Evolutionary conservation across 2,888 invertebrate genomes (phyloP), one percentile per base, ranked within the genome.

Genomic region (Archips crataeganus): DNA sequence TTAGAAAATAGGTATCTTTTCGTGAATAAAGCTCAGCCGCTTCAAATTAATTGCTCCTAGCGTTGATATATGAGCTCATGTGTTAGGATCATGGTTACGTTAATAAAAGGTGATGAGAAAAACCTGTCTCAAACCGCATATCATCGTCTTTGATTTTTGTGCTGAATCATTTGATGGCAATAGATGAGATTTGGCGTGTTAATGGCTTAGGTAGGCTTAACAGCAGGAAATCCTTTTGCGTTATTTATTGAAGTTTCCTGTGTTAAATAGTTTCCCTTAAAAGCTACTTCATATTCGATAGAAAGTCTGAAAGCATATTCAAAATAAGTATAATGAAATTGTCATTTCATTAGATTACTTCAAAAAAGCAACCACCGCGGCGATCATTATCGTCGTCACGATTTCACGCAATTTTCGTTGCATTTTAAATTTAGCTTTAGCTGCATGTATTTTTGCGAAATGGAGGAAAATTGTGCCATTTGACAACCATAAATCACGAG

Each of bases 81-180:
- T 57, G 57, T 32, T 32, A 57, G 57, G 57, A 57, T 39, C 39
- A 39, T 5, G 39, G 39, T 39, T 54, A 54, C 54, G 6, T 57
- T 57, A 57, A 57, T 57, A 32, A 11, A 32, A 23, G 57, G 57
- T 57, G 57, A 57, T 57, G 32, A 32, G 57, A 57, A 57, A 57
- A 57, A 57, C 57, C 57, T 57, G 32, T 32, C 11, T 13, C 11
- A 45, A 62, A 11, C 62, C 23, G 42, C 11, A 23, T 23, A 23
- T 62, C 62, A 62, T 62, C 62, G 45, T 45, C 62, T 45, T 36
- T 62, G 42, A 45, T 62, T 62, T 62, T 62, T 42, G 13, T 23
- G 62, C 62, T 62, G 45, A 42, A 23, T 62, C 62, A 62, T 45
- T 62, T 45, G 62, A 62, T 23, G 23, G 42, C 45, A 62, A 42